These are phyloP conservation scores for Nasua narica DNA, from an alignment of 2,797 vertebrate genomes.

Conservation along the genomic window DNA sequence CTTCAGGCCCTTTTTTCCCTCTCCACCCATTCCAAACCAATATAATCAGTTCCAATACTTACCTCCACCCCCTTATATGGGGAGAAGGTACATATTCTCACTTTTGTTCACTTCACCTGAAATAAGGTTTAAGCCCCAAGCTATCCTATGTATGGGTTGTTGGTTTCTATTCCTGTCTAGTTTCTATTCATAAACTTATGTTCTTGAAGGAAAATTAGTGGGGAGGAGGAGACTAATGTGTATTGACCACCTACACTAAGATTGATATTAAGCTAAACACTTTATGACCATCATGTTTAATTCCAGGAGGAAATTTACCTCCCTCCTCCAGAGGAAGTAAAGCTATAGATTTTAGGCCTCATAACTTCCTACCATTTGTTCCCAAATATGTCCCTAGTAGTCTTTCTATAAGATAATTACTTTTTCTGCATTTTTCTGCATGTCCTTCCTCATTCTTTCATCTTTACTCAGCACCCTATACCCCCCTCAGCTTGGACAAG, in stretches of 20 bases:
- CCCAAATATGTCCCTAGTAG: not conserved
- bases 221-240: not conserved
- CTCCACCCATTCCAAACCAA: not conserved
- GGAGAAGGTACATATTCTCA: not conserved
- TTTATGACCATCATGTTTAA: not conserved
- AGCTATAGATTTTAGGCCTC: not conserved
- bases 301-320: not conserved
- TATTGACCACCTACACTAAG: not conserved
- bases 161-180: not conserved
- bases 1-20: not conserved
- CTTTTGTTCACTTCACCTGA: not conserved
- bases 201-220: not conserved
- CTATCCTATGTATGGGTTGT: not conserved
- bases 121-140: not conserved
- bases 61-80: not conserved
- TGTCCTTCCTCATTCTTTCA: rapidly evolving
- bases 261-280: not conserved
- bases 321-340: not conserved
- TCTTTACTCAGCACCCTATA: not conserved
- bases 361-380: not conserved
- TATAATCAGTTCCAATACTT: not conserved
- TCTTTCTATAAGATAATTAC: not conserved
- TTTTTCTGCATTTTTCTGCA: not conserved
- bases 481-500: rapidly evolving
- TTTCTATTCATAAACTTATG: not conserved